Evolutionary conservation across 2,888 invertebrate genomes (phyloP), one percentile per base, ranked within the genome.

Genomic region (Omphaloscelis lunosa): DNA sequence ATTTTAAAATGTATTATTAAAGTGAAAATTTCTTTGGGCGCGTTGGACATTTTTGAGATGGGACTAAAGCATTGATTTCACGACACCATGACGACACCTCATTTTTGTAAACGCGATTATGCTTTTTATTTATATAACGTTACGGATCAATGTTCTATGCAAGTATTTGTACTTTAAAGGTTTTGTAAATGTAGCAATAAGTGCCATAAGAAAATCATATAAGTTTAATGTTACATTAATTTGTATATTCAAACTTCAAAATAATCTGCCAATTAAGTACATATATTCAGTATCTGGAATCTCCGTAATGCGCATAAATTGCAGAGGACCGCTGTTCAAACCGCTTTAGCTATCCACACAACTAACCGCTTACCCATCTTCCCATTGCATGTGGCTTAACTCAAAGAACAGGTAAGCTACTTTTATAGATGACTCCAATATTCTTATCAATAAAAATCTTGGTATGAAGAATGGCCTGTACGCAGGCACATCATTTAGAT

Each of bases 401-500:
- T 61, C 59, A 29, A 34, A 48, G 34, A 75, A 79, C 75, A 93
- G 91, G 89, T 90, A 86, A 90, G 84, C 56, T 77, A 75, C 67
- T 83, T 92, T 95, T 93, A 94, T 92, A 93, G 93, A 95, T 94
- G 94, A 93, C 93, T 90, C 80, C 82, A 84, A 90, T 93, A 92
- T 91, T 90, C 92, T 95, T 96, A 96, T 96, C 96, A 92, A 93
- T 93, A 93, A 93, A 94, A 94, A 96, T 96, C 95, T 95, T 90
- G 87, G 89, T 92, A 94, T 95, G 93, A 94, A 94, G 95, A 94
- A 95, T 94, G 91, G 91, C 86, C 86, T 92, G 91, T 93, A 93
- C 93, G 90, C 92, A 91, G 93, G 91, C 92, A 93, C 94, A 92
- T 95, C 96, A 94, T 96, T 96, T 95, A 96, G 96, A 96, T 96